phyloP scores from a whole-genome alignment of 2,797 vertebrate genomes.

The Poecilia picta region DNA sequence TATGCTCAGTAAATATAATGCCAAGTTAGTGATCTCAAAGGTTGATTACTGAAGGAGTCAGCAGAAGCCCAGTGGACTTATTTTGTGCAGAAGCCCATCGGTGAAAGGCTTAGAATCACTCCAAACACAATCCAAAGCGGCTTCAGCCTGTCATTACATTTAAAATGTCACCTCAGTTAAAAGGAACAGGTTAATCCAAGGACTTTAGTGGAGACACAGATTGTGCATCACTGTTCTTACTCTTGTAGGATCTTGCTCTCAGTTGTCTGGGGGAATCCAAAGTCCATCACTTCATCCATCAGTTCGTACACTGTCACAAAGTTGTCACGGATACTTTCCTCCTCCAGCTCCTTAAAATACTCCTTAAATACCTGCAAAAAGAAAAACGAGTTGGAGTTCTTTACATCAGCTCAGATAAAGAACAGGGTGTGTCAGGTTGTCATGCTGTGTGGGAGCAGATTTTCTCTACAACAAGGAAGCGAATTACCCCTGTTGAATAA shows the following conservation, averaged over 20 bases:
- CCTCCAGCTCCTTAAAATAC: conserved; percentile 86
- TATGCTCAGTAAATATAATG: neutral
- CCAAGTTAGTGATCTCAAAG: neutral
- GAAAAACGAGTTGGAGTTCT: neutral
- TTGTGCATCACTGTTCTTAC: conserved; percentile 67
- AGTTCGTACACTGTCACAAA: conserved; percentile 87
- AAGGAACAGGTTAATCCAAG: neutral
- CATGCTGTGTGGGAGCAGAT: neutral
- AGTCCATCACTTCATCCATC: conserved; percentile 88
- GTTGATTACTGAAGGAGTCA: neutral
- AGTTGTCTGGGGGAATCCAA: conserved; percentile 86
- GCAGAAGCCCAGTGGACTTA: neutral
- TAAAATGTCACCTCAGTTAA: neutral
- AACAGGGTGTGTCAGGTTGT: neutral
- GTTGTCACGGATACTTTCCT: conserved; percentile 87
- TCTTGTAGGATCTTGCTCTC: conserved; percentile 89
- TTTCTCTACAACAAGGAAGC: neutral
- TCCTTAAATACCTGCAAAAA: conserved; percentile 81
- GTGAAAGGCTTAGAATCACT: neutral
- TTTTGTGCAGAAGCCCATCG: neutral
- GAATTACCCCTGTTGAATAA: neutral
- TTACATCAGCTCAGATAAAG: neutral
- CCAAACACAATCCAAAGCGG: neutral
- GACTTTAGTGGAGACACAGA: neutral
- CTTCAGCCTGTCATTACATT: neutral